A percentile compares a stretch with the other conserved stretches of the same genome.
Evolutionary conservation across 2,797 vertebrate species (phyloP).

Genomic region (Parambassis ranga): DNA sequence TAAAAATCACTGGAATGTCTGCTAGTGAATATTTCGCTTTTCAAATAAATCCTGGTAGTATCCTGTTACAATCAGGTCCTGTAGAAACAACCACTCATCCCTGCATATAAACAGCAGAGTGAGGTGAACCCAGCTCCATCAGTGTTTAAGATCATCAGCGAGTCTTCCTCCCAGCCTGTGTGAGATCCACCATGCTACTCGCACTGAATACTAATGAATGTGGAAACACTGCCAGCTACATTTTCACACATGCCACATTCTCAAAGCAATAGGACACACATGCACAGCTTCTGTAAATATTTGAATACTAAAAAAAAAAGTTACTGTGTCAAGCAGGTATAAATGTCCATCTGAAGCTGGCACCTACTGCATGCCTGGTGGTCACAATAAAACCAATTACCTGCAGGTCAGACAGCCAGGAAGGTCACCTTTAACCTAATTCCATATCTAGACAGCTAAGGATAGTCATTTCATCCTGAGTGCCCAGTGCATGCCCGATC

Average conservation of each 20-base stretch:
- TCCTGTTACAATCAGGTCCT: too few species aligned
- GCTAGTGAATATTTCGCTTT: too few species aligned
- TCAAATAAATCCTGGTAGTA: too few species aligned
- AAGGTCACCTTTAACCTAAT: conserved; percentile 13
- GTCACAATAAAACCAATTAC: conserved; percentile 3
- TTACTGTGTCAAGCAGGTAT: neutral
- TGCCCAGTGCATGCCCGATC: neutral
- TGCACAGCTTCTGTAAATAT: neutral
- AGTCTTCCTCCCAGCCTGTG: conserved; percentile 2
- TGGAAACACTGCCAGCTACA: neutral
- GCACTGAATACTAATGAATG: conserved; percentile 20
- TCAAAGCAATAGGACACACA: neutral
- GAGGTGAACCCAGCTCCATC: neutral
- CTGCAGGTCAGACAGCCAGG: conserved; percentile 9
- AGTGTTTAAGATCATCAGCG: neutral
- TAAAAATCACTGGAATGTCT: too few species aligned
- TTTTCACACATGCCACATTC: neutral
- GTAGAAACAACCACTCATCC: neutral
- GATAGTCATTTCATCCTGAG: neutral
- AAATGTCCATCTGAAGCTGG: neutral
- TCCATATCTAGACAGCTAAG: conserved; percentile 1
- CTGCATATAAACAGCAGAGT: neutral
- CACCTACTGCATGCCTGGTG: conserved; percentile 5
- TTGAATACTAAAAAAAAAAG: neutral
- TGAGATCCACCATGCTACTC: neutral